Evolutionary conservation across 2,797 vertebrate species (phyloP).

Genomic region (Neostethus bicornis): DNA sequence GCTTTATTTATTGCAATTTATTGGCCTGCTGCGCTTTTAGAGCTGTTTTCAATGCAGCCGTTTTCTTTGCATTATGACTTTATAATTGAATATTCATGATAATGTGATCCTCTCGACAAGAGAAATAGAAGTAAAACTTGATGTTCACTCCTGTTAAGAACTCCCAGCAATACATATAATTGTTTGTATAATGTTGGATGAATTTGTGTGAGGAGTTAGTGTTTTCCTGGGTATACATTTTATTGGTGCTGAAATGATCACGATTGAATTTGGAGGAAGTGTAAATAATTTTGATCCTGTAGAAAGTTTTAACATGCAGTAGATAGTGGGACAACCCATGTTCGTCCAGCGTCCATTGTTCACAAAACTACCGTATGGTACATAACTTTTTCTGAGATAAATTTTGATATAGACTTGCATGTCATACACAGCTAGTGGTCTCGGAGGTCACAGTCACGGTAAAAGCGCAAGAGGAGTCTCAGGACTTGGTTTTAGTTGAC

Average conservation of each 20-base stretch:
- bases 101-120: background rate
- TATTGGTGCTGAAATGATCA: background rate
- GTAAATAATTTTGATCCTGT: too few relatives aligned
- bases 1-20: background rate
- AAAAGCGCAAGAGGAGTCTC: too few relatives aligned
- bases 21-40: background rate
- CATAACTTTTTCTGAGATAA: too few relatives aligned
- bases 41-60: background rate
- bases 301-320: too few relatives aligned
- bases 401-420: too few relatives aligned
- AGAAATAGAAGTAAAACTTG: background rate
- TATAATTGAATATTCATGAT: background rate
- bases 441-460: too few relatives aligned
- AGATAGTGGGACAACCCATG: too few relatives aligned
- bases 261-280: background rate
- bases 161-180: background rate
- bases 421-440: too few relatives aligned
- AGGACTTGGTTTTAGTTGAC: too few relatives aligned
- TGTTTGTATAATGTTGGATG: background rate
- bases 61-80: background rate
- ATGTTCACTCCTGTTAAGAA: background rate
- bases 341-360: too few relatives aligned
- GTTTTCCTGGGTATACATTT: conserved; percentile 5
- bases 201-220: background rate
- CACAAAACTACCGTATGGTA: too few relatives aligned